Base-by-base conservation (phyloP, 1,140 invertebrate species). In the Bombus pyrosoma region DNA sequence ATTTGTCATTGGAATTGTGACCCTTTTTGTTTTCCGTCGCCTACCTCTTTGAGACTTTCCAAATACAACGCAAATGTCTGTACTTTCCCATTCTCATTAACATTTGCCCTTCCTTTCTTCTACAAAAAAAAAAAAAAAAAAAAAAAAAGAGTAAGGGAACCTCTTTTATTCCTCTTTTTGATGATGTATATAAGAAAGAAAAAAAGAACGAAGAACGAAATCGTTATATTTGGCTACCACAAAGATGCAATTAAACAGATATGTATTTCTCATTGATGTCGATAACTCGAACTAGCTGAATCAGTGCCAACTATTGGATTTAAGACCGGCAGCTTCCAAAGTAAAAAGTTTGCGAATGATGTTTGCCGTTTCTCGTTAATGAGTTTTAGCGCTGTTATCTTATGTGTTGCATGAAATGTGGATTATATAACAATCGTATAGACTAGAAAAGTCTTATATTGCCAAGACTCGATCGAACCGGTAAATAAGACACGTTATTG, bases 261-360 rank as follows among this genome's bases (percentile, higher is more conserved):
- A 53, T 53, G 47, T 53, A 81, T 75, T 85, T 66, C 57, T 81
- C 43, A 12, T 86, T 80, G 76, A 79, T 75, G 83, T 69, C 79
- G 81, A 83, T 86, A 88, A 89, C 64, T 57, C 28, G 53, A 64
- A 57, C 41, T 75, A 47, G 22, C 69, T 89, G 87, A 71, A 79
- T 78, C 59, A 86, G n/a, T 77, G 84, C 83, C 88, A 89, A 71
- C 34, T 86, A 80, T 86, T 32, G 87, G 43, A 69, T 88, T 88
- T 76, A 78, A 84, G 71, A 75, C 22, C 18, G 71, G 28, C 47
- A 18, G 12, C 12, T 69, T 53, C 4, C 39, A 57, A 9, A 32
- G 73, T 34, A 77, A 83, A 86, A 89, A 83, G 71, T 59, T 79
- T 9, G 34, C 34, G n/a, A 57, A 53, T 73, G 12, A 12, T 32